Base-by-base conservation (phyloP, 2,113 vertebrate genomes). In the Macquaria australasica region DNA sequence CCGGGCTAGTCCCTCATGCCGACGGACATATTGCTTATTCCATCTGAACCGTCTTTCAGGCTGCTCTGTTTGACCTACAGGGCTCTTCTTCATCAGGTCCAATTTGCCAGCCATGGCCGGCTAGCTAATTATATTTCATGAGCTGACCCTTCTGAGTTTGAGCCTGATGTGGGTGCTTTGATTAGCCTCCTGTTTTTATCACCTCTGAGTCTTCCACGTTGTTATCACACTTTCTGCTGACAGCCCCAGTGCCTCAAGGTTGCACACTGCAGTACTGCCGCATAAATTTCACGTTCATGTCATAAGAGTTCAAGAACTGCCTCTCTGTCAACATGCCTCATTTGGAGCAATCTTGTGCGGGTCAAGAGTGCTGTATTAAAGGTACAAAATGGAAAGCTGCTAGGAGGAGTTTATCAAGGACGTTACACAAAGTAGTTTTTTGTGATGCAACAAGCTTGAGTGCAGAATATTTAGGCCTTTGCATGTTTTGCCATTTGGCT, bases 181-280 rank as follows among this genome's bases (percentile, higher is more conserved):
- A 96, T 95, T 94, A 94, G 93, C 81, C 89, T 91, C 80, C 90
- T 90, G 91, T 90, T 94, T 95, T 95, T 91, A 95, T 93, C 94
- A 94, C 92, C 91, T 92, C 90, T 18, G 88, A 92, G 92, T 86
- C 86, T 82, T 90, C 80, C 62, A 63, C 81, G 81, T 93, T 89
- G 89, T 95, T 94, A 93, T 93, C 93, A 88, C 84, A 88, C 89
- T 94, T 93, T 91, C 90, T 91, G 91, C 92, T 93, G 93, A 94
- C 91, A 93, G 91, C 84, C 72, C 77, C 58, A 5, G 81, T 77
- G 91, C 87, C 91, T 94, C 91, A 92, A 94, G 93, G 91, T 93
- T 93, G 92, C 87, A 85, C 87, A 85, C 86, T 88, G 89, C 91
- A 92, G 85, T 73, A 82, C 79, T 80, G 82, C 87, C 72, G 87